These are phyloP conservation scores for Aphodius sticticus DNA, from an alignment of 2,888 invertebrate species.

Conservation along the genomic window DNA sequence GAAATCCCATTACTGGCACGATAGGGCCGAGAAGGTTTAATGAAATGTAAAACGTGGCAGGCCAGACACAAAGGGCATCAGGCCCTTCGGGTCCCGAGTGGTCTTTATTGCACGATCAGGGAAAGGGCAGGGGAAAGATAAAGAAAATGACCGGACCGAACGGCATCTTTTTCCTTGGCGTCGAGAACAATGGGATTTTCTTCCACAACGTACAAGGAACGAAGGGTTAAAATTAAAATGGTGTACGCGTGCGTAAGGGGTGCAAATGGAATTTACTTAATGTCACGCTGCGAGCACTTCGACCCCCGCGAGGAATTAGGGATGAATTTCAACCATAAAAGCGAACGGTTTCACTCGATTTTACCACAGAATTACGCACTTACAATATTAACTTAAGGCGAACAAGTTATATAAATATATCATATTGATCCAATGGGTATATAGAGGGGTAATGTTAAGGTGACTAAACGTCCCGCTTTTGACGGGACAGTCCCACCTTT, in stretches of 20 bases:
- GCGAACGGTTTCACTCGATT: not conserved
- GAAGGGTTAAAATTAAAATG: conserved; percentile 4
- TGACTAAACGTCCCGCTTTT: no score
- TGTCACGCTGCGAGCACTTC: not conserved
- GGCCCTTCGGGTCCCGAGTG: not conserved
- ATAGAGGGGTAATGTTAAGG: not conserved
- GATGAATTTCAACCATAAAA: not conserved
- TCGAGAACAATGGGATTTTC: not conserved
- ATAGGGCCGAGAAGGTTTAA: not conserved
- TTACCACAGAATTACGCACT: not conserved
- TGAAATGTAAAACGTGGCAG: not conserved
- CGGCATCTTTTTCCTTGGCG: not conserved
- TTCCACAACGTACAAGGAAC: not conserved
- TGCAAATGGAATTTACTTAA: conserved; percentile 4
- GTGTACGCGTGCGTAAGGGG: not conserved
- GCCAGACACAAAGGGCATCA: not conserved
- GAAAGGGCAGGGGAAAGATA: conserved; percentile 4
- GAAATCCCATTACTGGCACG: conserved; percentile 4
- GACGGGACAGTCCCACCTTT: no score
- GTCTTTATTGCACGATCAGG: not conserved
- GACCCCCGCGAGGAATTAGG: conserved; percentile 4
- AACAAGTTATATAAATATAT: not conserved
- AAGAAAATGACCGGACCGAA: not conserved
- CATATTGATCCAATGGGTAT: not conserved
- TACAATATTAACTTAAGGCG: not conserved